Conservation (phyloP, 2,888 invertebrate species). For the Microctonus aethiopoides region DNA sequence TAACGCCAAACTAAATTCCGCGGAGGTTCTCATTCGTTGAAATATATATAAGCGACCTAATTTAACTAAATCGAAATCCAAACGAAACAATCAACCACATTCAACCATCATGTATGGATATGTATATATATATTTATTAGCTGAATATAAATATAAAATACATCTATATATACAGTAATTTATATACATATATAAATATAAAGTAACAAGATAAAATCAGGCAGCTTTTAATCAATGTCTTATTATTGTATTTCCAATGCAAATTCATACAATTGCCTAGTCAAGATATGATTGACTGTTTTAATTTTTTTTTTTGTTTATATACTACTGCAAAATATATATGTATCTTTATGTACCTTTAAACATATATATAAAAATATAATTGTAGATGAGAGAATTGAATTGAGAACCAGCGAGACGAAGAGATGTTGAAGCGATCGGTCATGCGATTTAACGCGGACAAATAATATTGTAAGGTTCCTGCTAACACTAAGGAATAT, state of each 20-base stretch:
- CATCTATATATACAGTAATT: too few species aligned
- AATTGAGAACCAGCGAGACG: constrained; percentile 36
- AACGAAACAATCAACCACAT: constrained; percentile 4
- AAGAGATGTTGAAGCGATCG: constrained; percentile 44
- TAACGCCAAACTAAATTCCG: constrained; percentile 55
- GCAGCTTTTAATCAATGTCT: constrained; percentile 17
- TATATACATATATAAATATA: not conserved
- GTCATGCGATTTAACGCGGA: constrained; percentile 56
- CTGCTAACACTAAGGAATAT: constrained; percentile 58
- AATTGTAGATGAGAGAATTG: constrained; percentile 9
- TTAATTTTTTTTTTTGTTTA: not conserved
- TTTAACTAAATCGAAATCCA: constrained; percentile 19
- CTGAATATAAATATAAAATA: not conserved
- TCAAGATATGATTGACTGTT: not conserved
- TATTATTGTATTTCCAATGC: constrained; percentile 24
- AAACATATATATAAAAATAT: not conserved
- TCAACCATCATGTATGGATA: constrained; percentile 1
- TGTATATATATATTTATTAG: not conserved
- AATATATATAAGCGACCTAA: constrained; percentile 3
- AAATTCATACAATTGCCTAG: constrained; percentile 15
- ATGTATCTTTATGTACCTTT: constrained; percentile 7
- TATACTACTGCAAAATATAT: not conserved
- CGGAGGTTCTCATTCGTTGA: constrained; percentile 53
- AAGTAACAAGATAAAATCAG: not conserved
- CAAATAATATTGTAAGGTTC: constrained; percentile 59